Evolutionary conservation across 2,888 invertebrate species (phyloP), one percentile per base, ranked within the genome.

Genomic region (Liposcelis brunnea): DNA sequence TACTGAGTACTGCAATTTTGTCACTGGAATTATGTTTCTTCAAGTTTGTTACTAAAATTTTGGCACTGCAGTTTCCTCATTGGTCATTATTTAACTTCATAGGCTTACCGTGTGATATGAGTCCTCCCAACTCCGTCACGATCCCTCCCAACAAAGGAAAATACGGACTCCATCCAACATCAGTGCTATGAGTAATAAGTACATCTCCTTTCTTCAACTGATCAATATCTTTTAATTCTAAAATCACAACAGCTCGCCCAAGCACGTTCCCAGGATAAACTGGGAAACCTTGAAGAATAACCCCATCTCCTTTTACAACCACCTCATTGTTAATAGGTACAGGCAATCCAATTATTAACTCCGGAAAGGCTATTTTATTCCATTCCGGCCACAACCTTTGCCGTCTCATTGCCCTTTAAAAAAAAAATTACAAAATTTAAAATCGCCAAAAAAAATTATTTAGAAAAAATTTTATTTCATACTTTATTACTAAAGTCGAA

Each of bases 161-260:
- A 63, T 84, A 85, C 0, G 85, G 84, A 2, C 80, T 77, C 86
- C 86, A 87, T 1, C 81, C 84, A 51, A 86, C 78, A 57, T 87
- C 86, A 0, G 85, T 85, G 35, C 74, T 72, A 52, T 70, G 70
- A 1, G 85, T 82, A 51, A 87, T 75, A 51, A 87, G 64, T 49
- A 87, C 70, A 56, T 87, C 86, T 1, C 81, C 81, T 51, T 64
- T 59, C 55, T 68, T 62, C 40, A 75, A 60, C 47, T 66, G 57
- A 68, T 69, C 55, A 2, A 82, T 78, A 56, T 81, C 75, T 7
- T 70, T 64, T 16, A 86, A 61, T 45, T 69, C 69, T 11, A 67
- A 71, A 10, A 85, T 73, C 2, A 87, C 82, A 55, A 83, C 76
- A 0, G 80, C 84, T 43, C 75, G 65, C 0, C 75, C 83, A 8